Evolutionary conservation across 2,888 invertebrate genomes (phyloP).

Genomic region (Trachelus stipa): DNA sequence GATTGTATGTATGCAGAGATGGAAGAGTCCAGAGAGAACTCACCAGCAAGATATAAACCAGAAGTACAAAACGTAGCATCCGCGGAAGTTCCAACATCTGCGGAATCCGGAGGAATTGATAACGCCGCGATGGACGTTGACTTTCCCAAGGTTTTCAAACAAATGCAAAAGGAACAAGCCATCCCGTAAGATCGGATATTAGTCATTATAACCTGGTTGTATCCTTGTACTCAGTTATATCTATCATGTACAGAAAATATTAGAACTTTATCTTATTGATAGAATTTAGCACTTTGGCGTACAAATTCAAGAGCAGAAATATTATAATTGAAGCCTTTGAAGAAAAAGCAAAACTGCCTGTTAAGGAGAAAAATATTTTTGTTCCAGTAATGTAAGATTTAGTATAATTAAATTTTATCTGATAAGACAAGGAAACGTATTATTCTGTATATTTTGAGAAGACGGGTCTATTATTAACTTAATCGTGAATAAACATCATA

Average conservation of each 20-base stretch:
- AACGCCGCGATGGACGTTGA: constrained; percentile 74
- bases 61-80: constrained; percentile 32
- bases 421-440: neutral
- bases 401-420: neutral
- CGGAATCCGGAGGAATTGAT: constrained; percentile 68
- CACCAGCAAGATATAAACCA: constrained; percentile 53
- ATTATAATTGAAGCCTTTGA: neutral
- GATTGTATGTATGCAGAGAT: constrained; percentile 43
- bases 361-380: neutral
- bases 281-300: neutral
- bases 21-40: constrained; percentile 60
- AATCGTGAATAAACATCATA: neutral
- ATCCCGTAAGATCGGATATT: constrained; percentile 27
- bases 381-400: neutral
- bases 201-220: neutral
- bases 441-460: neutral
- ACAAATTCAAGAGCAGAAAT: neutral
- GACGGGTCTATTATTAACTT: neutral
- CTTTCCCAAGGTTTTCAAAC: constrained; percentile 73
- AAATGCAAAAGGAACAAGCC: constrained; percentile 71
- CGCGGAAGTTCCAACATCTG: constrained; percentile 20
- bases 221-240: neutral
- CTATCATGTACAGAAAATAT: neutral
- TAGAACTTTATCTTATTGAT: neutral
- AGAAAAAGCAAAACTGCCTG: neutral